These are phyloP conservation scores for Drosophila fuyamai DNA, from an alignment of 1,140 invertebrate species.

Conservation along the genomic window DNA sequence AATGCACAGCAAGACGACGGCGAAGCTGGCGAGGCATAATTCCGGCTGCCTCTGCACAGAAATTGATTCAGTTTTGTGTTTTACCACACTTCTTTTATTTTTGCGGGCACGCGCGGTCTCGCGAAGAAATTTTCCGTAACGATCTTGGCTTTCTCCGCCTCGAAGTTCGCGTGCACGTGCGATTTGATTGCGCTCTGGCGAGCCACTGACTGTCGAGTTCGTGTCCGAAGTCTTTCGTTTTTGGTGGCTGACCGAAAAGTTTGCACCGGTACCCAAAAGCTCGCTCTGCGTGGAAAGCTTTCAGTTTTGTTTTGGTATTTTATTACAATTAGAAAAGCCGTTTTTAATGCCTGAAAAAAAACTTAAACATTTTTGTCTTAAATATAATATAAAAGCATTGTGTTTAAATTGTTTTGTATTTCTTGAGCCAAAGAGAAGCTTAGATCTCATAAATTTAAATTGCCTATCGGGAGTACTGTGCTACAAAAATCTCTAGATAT, in stretches of 20 bases:
- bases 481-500: too few relatives aligned
- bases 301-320: constrained; percentile 24
- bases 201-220: constrained; percentile 60
- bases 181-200: constrained; percentile 56
- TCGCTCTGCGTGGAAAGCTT: constrained; percentile 31
- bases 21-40: constrained; percentile 67
- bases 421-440: too few relatives aligned
- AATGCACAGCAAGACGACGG: constrained; percentile 40
- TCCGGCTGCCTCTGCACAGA: constrained; percentile 53
- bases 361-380: too few relatives aligned
- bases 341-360: too few relatives aligned
- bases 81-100: constrained; percentile 40
- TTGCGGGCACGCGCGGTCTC: constrained; percentile 51
- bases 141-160: constrained; percentile 45
- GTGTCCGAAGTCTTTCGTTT: constrained; percentile 73
- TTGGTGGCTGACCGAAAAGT: neutral
- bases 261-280: constrained; percentile 34
- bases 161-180: constrained; percentile 37
- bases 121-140: neutral
- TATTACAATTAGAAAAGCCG: neutral
- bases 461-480: too few relatives aligned
- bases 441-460: too few relatives aligned
- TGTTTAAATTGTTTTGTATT: too few relatives aligned
- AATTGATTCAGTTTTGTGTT: constrained; percentile 52
- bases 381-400: too few relatives aligned